Conservation (phyloP, 2,113 vertebrate species). For the Peucedramus taeniatus region DNA sequence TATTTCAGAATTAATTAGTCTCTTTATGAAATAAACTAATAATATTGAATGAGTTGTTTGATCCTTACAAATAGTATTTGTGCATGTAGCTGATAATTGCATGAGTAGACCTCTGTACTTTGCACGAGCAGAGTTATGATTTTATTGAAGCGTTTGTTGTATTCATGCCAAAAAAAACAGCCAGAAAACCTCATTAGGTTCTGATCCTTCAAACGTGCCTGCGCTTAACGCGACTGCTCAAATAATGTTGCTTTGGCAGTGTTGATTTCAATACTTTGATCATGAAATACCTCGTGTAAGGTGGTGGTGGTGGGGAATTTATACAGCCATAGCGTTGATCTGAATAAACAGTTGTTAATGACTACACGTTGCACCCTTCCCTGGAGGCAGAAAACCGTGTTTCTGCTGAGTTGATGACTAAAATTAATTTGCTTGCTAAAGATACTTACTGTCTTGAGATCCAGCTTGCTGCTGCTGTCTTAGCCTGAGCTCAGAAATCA, state of each 20-base stretch:
- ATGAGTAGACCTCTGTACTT: background rate
- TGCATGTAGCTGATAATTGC: conserved; percentile 5
- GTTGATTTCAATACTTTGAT: conserved; percentile 33
- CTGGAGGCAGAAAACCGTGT: background rate
- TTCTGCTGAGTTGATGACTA: background rate
- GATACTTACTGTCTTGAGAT: background rate
- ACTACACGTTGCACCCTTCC: background rate
- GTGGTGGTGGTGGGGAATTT: background rate
- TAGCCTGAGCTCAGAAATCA: background rate
- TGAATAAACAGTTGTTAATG: conserved; percentile 6
- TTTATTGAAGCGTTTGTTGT: conserved; percentile 8
- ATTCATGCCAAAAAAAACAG: background rate
- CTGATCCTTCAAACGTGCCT: background rate
- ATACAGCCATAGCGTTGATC: background rate
- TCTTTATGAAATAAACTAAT: conserved; percentile 2
- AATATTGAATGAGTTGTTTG: background rate
- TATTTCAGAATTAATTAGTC: background rate
- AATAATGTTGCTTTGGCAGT: background rate
- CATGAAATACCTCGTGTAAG: background rate
- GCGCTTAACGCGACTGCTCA: conserved; percentile 6
- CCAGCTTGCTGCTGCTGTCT: background rate
- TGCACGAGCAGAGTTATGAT: background rate
- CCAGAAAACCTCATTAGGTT: background rate
- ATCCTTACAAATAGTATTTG: background rate
- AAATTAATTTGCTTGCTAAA: background rate